Base-by-base conservation (phyloP, 2,888 invertebrate species). In the Chironomus riparius region DNA sequence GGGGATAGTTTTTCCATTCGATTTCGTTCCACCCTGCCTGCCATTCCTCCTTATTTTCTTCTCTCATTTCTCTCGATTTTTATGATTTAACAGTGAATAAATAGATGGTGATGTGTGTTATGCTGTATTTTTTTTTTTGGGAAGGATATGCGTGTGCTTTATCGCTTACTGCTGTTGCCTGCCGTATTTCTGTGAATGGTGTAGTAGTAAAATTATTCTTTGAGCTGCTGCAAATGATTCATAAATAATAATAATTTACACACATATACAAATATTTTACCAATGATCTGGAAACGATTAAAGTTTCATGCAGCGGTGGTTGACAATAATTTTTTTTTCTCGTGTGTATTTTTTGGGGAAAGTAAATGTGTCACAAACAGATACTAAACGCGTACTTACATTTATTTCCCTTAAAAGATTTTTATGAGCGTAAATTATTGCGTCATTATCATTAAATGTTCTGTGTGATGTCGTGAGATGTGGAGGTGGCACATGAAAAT, bases 191-290 rank as follows among this genome's bases (percentile, higher is more conserved):
- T 38, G 10, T 38, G 38, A 38, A 56, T 18, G 56, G n/a, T 18
- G 56, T 15, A 56, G 18, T 15, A 56, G n/a, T n/a, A 18, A 18
- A 56, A 56, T 15, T 38, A 15, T 69, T 62, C 15, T 24, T 3
- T 62, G 15, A 50, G 61, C 61, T 72, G 62, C 62, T 62, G 50
- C n/a, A 28, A 47, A 72, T 72, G 72, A 72, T 72, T 38, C 62
- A 72, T 72, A 72, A 72, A 72, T 72, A 72, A 72, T 72, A 72
- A 72, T 72, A 28, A 38, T 38, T 38, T 18, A 72, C 72, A 72
- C 62, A 71, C 15, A 56, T 7, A 56, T 7, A 56, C 4, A 56
- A 13, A 50, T 50, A 15, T 15, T 70, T 70, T 13, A 15, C 71
- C 21, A 48, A 71, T 71, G 71, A 71, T 71, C 71, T 71, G 71